Conservation (phyloP, 1,140 invertebrate species). For the Zaprionus gabonicus region DNA sequence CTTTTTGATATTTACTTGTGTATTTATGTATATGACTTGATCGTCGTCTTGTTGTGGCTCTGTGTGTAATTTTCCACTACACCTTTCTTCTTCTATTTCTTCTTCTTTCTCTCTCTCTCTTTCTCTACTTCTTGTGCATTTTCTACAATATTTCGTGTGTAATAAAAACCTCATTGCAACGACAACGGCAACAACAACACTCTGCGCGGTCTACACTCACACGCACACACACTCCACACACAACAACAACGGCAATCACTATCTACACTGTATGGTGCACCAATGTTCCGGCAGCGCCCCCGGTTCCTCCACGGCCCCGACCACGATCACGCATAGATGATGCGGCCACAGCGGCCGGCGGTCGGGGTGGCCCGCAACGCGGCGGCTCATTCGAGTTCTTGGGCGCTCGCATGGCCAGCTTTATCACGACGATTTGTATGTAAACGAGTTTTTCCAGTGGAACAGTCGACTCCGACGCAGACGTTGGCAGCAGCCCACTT, state of each 20-base stretch:
- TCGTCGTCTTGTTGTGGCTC: conserved; percentile 49
- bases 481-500: conserved; percentile 23
- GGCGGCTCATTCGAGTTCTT: conserved; percentile 83
- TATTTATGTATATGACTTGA: conserved; percentile 58
- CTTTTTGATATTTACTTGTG: neutral
- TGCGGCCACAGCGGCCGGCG: conserved; percentile 18
- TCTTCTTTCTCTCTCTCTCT: conserved; percentile 38
- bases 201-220: conserved; percentile 18
- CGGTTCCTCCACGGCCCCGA: conserved; percentile 59
- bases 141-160: conserved; percentile 55
- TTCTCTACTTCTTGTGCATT: conserved; percentile 23
- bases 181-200: conserved; percentile 46
- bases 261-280: conserved; percentile 31
- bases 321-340: conserved; percentile 35
- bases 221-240: conserved; percentile 11
- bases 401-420: conserved; percentile 84
- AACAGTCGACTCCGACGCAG: conserved; percentile 11
- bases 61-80: conserved; percentile 76
- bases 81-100: conserved; percentile 62
- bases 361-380: conserved; percentile 49
- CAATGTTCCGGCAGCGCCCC: conserved; percentile 44
- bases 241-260: conserved; percentile 39
- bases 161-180: conserved; percentile 52
- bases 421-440: conserved; percentile 84
- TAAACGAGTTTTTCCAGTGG: conserved; percentile 84